A percentile compares a stretch with the other conserved stretches of the same genome.
These are phyloP conservation scores for Hylia prasina DNA, from an alignment of 2,113 vertebrate genomes.

Conservation along the genomic window DNA sequence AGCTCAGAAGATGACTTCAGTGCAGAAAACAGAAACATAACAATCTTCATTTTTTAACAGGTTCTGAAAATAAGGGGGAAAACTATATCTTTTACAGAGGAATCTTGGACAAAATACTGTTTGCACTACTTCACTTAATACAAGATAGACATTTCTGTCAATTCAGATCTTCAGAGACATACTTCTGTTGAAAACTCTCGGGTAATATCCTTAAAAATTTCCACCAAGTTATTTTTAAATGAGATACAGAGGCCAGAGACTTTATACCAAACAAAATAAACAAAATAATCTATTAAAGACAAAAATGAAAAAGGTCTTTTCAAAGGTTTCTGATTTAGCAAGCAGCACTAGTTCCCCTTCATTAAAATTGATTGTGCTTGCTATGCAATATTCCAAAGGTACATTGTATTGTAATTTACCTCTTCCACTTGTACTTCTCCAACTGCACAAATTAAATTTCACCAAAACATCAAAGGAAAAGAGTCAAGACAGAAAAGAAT, in stretches of 20 bases:
- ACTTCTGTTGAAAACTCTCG: background rate
- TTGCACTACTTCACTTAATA: background rate
- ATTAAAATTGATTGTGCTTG: background rate
- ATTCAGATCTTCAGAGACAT: background rate
- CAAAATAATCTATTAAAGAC: background rate
- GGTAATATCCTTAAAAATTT: background rate
- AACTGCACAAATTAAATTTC: background rate
- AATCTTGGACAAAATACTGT: background rate
- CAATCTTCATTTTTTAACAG: background rate
- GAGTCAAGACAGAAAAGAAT: background rate
- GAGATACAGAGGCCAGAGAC: background rate
- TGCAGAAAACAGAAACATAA: background rate
- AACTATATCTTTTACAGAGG: background rate
- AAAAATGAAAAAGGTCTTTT: background rate
- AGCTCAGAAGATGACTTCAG: accelerated
- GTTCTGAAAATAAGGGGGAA: background rate
- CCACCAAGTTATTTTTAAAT: background rate
- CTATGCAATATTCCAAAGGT: background rate
- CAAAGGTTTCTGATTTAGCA: background rate
- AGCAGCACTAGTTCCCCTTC: background rate
- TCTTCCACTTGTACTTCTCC: background rate
- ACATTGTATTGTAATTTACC: background rate
- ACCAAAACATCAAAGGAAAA: background rate
- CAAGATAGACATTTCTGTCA: background rate
- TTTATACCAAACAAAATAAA: background rate